These are phyloP conservation scores for Chascanopsetta lugubris DNA, from an alignment of 2,113 vertebrate genomes.

Conservation along the genomic window DNA sequence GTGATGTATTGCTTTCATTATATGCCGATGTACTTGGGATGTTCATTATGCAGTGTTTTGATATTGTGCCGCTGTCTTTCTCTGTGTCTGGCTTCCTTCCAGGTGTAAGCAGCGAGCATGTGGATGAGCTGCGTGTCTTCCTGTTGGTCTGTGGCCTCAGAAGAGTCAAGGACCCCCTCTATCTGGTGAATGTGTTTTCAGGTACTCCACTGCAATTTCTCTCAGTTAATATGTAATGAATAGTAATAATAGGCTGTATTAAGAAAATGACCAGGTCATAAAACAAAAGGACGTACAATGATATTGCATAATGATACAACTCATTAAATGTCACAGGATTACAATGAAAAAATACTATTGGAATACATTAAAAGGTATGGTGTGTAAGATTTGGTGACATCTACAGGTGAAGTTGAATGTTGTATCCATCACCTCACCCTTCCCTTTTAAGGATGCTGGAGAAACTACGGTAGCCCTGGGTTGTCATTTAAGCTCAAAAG, in stretches of 20 bases:
- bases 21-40: slow-evolving; percentile 65
- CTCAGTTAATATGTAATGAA: background rate
- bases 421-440: too few species aligned
- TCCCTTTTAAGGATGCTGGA: too few species aligned
- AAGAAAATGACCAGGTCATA: background rate
- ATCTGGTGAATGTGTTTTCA: slow-evolving; percentile 85
- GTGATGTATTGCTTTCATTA: slow-evolving; percentile 80
- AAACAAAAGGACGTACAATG: too few species aligned
- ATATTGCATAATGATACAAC: too few species aligned
- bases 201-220: slow-evolving; percentile 69
- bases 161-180: slow-evolving; percentile 91
- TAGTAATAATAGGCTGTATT: background rate
- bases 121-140: slow-evolving; percentile 76
- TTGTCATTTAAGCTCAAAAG: too few species aligned
- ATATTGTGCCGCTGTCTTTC: slow-evolving; percentile 61
- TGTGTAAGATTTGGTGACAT: too few species aligned
- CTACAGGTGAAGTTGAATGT: too few species aligned
- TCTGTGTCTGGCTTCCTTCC: slow-evolving; percentile 62
- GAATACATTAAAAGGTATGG: too few species aligned
- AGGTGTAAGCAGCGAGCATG: slow-evolving; percentile 70
- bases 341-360: too few species aligned
- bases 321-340: too few species aligned
- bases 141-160: slow-evolving; percentile 90
- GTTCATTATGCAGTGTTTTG: slow-evolving; percentile 75
- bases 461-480: too few species aligned